Evolutionary conservation across 2,113 vertebrate genomes (phyloP).

Genomic region (Crotalus tigris): DNA sequence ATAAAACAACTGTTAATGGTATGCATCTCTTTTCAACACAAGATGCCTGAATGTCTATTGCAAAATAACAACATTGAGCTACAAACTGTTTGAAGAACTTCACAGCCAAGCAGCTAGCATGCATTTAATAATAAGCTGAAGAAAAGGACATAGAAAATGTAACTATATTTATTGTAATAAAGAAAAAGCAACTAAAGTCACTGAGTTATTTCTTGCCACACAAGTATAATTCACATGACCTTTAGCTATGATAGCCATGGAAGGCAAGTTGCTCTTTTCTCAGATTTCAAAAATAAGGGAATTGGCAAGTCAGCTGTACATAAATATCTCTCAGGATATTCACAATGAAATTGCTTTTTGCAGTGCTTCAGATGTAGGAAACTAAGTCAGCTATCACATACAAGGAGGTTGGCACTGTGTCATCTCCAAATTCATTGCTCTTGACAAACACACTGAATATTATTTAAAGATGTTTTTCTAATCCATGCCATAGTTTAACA

Average conservation of each 20-base stretch:
- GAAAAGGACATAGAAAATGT: not conserved
- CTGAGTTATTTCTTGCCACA: not conserved
- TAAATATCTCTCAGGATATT: not conserved
- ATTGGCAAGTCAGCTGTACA: not conserved
- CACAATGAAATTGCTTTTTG: not conserved
- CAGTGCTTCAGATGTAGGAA: not conserved
- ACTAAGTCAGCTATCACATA: not conserved
- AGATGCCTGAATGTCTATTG: not conserved
- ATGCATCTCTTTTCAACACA: not conserved
- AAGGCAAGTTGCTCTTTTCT: not conserved
- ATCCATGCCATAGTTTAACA: not conserved
- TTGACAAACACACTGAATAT: not conserved
- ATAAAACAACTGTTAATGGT: slow-evolving; percentile 1
- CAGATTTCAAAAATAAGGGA: not conserved
- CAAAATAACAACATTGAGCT: not conserved
- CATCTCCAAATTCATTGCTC: not conserved
- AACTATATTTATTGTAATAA: not conserved
- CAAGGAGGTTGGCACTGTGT: too few species aligned
- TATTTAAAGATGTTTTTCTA: not conserved
- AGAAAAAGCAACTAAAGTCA: not conserved
- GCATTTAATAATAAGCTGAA: not conserved
- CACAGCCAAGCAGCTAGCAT: not conserved
- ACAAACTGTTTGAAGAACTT: not conserved
- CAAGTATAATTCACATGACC: not conserved
- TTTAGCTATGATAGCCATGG: not conserved